phyloP scores from a whole-genome alignment of 1,140 invertebrate genomes.

The Calycopis cecrops region DNA sequence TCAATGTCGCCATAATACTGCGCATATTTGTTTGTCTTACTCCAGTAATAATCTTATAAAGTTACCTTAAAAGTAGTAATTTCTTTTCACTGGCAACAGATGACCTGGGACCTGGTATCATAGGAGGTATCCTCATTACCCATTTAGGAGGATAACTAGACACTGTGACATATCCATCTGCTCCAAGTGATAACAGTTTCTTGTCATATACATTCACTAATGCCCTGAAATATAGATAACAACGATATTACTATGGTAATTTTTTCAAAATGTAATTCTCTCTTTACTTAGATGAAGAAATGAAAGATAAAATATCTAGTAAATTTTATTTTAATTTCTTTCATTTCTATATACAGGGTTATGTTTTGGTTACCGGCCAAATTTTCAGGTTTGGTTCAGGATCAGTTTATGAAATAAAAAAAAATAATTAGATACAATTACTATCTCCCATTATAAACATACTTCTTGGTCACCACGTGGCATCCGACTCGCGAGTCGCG shows the following conservation, averaged over 20 bases:
- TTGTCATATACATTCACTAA: slow-evolving; percentile 75
- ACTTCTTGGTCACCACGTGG: too few relatives aligned
- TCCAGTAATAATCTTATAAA: slow-evolving; percentile 29
- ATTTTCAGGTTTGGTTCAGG: too few relatives aligned
- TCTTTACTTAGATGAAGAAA: too few relatives aligned
- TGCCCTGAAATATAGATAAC: slow-evolving; percentile 67
- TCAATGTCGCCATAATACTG: too few relatives aligned
- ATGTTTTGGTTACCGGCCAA: too few relatives aligned
- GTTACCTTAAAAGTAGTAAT: slow-evolving; percentile 82
- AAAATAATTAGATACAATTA: too few relatives aligned
- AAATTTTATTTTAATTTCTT: too few relatives aligned
- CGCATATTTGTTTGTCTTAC: not conserved
- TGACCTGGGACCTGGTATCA: slow-evolving; percentile 79
- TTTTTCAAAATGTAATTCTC: not conserved
- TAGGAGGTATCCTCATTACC: slow-evolving; percentile 82
- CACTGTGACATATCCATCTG: slow-evolving; percentile 84
- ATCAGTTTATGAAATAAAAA: too few relatives aligned
- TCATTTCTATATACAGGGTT: too few relatives aligned
- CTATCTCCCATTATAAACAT: too few relatives aligned
- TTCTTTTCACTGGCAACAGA: slow-evolving; percentile 76
- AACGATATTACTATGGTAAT: slow-evolving; percentile 9
- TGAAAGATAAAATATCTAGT: too few relatives aligned
- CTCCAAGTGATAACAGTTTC: slow-evolving; percentile 85
- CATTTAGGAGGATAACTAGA: slow-evolving; percentile 80
- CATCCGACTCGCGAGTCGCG: too few relatives aligned